phyloP scores from a whole-genome alignment of 2,888 invertebrate genomes.

The Druceiella hillmani region DNA sequence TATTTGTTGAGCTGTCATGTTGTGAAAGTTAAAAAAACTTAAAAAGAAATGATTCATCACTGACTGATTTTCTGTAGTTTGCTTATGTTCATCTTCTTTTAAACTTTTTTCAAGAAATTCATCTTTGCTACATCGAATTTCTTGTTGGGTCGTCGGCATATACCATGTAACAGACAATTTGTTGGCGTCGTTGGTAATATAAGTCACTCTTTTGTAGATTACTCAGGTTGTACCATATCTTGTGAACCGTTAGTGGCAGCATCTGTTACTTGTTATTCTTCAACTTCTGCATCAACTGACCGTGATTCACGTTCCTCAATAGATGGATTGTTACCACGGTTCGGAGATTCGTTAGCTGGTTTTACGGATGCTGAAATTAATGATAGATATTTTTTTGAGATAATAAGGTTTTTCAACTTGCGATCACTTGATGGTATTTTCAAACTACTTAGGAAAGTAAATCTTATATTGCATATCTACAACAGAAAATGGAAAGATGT shows the following conservation, averaged over 20 bases:
- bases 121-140: not conserved
- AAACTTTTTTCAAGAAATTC: not conserved
- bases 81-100: not conserved
- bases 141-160: not conserved
- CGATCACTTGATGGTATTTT: not conserved
- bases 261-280: not conserved
- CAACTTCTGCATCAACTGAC: not conserved
- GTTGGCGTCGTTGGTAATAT: conserved; percentile 1
- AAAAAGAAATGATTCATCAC: not conserved
- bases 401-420: not conserved
- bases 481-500: not conserved
- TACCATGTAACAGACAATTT: not conserved
- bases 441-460: not conserved
- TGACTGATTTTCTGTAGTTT: not conserved
- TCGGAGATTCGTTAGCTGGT: conserved; percentile 1
- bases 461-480: not conserved
- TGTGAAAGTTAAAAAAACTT: not conserved
- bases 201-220: not conserved
- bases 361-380: not conserved
- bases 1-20: not conserved
- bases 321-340: not conserved
- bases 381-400: not conserved
- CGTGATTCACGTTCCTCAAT: not conserved
- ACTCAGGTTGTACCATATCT: not conserved
- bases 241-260: not conserved